A percentile compares a stretch with the other conserved stretches of the same genome.
phyloP scores from a whole-genome alignment of 2,888 invertebrate species.

The Sicus ferrugineus region DNA sequence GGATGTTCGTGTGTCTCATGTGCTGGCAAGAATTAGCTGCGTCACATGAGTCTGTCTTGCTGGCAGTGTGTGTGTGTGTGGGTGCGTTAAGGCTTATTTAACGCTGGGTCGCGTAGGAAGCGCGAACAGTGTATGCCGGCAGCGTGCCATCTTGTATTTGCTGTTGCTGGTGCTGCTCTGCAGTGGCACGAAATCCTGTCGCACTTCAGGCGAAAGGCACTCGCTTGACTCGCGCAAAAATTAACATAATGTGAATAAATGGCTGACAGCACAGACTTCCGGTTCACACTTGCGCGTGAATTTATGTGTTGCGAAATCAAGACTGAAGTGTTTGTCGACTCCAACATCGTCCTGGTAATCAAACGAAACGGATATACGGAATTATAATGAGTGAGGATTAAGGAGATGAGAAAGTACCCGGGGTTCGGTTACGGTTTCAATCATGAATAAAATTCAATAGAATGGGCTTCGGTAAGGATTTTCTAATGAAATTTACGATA shows the following conservation, averaged over 20 bases:
- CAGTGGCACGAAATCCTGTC: constrained; percentile 22
- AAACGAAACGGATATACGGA: not conserved
- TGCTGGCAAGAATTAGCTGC: constrained; percentile 17
- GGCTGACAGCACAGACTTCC: constrained; percentile 46
- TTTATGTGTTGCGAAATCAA: constrained; percentile 17
- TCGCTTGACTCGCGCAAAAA: constrained; percentile 40
- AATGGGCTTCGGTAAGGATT: not conserved
- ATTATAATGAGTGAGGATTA: not conserved
- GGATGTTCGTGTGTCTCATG: not conserved
- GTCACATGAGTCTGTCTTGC: constrained; percentile 17
- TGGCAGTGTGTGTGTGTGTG: not conserved
- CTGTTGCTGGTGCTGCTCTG: not conserved
- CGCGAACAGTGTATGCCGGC: constrained; percentile 14
- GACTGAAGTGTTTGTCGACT: not conserved
- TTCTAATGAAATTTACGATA: not conserved
- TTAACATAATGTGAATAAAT: constrained; percentile 46
- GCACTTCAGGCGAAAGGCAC: constrained; percentile 24
- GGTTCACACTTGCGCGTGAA: constrained; percentile 33
- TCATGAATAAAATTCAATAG: not conserved
- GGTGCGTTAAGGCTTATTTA: constrained; percentile 36
- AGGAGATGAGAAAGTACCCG: not conserved
- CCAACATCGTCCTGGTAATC: not conserved
- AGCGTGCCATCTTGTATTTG: too few relatives aligned
- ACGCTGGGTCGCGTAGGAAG: constrained; percentile 17
- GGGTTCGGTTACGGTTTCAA: not conserved